These are phyloP conservation scores for Caenorhabditis sp. DNA, from an alignment of 2,888 invertebrate species.

Conservation along the genomic window DNA sequence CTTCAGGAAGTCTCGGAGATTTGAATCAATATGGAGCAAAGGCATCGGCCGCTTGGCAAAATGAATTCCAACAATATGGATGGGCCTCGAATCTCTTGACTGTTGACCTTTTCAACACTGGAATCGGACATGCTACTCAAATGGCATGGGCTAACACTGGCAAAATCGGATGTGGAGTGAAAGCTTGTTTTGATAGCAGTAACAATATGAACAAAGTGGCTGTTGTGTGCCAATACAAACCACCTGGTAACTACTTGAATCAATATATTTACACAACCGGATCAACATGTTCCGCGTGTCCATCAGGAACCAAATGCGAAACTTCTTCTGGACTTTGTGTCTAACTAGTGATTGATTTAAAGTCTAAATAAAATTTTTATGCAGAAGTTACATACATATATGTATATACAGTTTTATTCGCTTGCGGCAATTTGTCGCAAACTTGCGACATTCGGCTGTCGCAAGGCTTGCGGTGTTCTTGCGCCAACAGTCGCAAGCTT, in stretches of 20 bases:
- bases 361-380: too few species aligned
- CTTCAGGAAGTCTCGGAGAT: slow-evolving; percentile 9
- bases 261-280: background rate
- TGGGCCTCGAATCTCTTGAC: slow-evolving; percentile 13
- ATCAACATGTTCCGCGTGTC: background rate
- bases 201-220: slow-evolving; percentile 15
- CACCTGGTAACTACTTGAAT: slow-evolving; percentile 3
- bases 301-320: slow-evolving; percentile 11
- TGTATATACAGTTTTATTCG: background rate
- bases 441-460: slow-evolving; percentile 48
- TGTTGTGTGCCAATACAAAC: slow-evolving; percentile 37
- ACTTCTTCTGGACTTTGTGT: slow-evolving; percentile 18
- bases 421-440: slow-evolving; percentile 46
- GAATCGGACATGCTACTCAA: slow-evolving; percentile 36
- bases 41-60: slow-evolving; percentile 5
- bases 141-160: slow-evolving; percentile 33
- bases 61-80: slow-evolving; percentile 32
- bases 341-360: too few species aligned
- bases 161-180: slow-evolving; percentile 34
- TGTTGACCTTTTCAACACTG: slow-evolving; percentile 16
- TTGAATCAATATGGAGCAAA: slow-evolving; percentile 23
- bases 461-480: too few species aligned
- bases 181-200: slow-evolving; percentile 15
- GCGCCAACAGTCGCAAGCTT: too few species aligned
- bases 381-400: too few species aligned